These are phyloP conservation scores for Neomorphus geoffroyi DNA, from an alignment of 2,797 vertebrate species.

Conservation along the genomic window DNA sequence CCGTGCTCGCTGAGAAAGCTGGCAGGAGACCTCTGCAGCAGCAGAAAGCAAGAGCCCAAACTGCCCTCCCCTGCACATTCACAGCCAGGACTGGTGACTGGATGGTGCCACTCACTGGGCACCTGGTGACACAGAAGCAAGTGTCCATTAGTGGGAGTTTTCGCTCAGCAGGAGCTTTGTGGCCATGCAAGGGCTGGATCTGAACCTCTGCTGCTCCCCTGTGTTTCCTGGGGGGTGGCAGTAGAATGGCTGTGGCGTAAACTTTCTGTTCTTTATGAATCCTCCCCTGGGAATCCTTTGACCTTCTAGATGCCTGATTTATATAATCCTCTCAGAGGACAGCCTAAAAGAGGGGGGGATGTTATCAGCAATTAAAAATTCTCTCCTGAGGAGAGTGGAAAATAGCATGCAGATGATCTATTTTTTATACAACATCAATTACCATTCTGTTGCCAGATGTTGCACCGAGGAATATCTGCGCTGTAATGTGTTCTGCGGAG, in stretches of 20 bases:
- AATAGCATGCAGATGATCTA: constrained; percentile 28
- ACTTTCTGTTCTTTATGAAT: constrained; percentile 16
- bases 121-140: background rate
- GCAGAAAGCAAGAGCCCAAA: background rate
- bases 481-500: background rate
- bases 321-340: constrained; percentile 46
- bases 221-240: background rate
- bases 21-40: accelerated
- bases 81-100: background rate
- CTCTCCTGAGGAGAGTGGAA: constrained; percentile 47
- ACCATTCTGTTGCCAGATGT: constrained; percentile 43
- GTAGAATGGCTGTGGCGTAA: background rate
- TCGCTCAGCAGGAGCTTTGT: background rate
- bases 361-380: constrained; percentile 64
- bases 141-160: background rate
- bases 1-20: background rate
- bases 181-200: background rate
- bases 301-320: constrained; percentile 54
- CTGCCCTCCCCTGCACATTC: background rate
- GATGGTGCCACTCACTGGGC: background rate
- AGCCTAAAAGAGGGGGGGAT: background rate
- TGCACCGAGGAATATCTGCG: background rate
- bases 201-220: background rate
- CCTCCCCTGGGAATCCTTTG: constrained; percentile 32
- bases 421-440: constrained; percentile 22